phyloP scores from a whole-genome alignment of 53 echinoderm and acorn worm species.

The Holothuria scabra region DNA sequence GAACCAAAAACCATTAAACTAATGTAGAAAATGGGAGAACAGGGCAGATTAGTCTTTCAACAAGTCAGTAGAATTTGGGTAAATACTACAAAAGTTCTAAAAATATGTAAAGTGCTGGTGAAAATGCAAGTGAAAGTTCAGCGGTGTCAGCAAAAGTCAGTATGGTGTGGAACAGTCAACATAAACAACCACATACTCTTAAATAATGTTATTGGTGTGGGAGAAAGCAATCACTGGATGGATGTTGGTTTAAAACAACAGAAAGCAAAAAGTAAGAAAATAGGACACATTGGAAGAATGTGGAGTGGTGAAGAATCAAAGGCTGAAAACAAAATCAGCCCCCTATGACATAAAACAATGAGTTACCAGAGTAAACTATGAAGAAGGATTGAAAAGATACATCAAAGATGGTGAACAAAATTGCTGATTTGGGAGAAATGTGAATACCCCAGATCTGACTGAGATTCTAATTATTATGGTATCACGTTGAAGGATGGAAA shows the following conservation, averaged over 20 bases:
- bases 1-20: conserved; percentile 56
- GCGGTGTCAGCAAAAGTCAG: too few species aligned
- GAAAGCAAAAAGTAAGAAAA: conserved; percentile 9
- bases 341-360: too few species aligned
- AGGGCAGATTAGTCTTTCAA: too few species aligned
- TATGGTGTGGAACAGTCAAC: too few species aligned
- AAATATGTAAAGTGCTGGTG: too few species aligned
- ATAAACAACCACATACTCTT: not conserved
- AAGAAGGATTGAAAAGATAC: not conserved
- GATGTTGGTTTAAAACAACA: conserved; percentile 3
- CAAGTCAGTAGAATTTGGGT: too few species aligned
- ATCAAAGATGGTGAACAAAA: conserved; percentile 13
- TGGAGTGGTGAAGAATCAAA: not conserved
- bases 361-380: not conserved
- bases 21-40: conserved; percentile 67
- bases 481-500: too few species aligned
- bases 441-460: not conserved
- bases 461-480: not conserved
- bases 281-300: conserved; percentile 6
- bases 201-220: conserved; percentile 29
- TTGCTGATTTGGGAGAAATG: not conserved
- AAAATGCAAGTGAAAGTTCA: too few species aligned
- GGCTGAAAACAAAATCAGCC: too few species aligned
- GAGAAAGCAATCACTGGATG: conserved; percentile 6
- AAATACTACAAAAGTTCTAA: too few species aligned